Evolutionary conservation across 1,140 invertebrate species (phyloP), one percentile per base, ranked within the genome.

Genomic region (Drosophila nikananu): DNA sequence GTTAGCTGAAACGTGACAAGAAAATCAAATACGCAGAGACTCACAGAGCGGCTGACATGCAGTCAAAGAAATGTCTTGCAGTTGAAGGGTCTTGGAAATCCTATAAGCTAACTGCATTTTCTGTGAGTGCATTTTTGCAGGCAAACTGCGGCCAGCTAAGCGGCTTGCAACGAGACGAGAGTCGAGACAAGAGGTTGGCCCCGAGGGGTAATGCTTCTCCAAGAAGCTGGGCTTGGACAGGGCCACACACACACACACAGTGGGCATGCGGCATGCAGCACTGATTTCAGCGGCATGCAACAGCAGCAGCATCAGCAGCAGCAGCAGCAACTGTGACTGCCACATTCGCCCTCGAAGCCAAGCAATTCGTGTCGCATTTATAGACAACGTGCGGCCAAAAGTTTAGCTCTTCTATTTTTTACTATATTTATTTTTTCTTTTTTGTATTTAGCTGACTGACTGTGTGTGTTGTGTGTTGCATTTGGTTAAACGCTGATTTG

Each of bases 1-100:
- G 86, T 89, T 89, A 89, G 86, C 81, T 79, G 79, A 71, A 90
- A 89, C 86, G 86, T 89, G 86, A 89, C 86, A 89, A 86, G 86
- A 90, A 89, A 89, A 90, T 89, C 86, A 89, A 89, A 89, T 83
- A 84, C 84, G 86, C 81, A 90, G 83, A 81, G 77, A 80, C 81
- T 75, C 51, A 72, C 77, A 78, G 55, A 78, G 55, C 46, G 58
- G 39, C 60, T 39, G 41, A 35, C 27, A n/a, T 59, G 25, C 72
- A 76, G 19, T 60, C 2, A 7, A 13, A 70, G 39, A 78, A 71
- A 52, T 19, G 27, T 63, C 61, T 44, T 32, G 19, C 3, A 0
- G 0, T 6, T 0, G 4, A 10, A 21, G 10, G 12, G 9, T 13
- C 10, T 4, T 30, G 1, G 3, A 52, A 30, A 13, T 37, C 15